Percentiles rank a stretch among this genome's conserved stretches.
These are phyloP conservation scores for Dromococcyx pavoninus DNA, from an alignment of 2,797 vertebrate genomes.

Conservation along the genomic window DNA sequence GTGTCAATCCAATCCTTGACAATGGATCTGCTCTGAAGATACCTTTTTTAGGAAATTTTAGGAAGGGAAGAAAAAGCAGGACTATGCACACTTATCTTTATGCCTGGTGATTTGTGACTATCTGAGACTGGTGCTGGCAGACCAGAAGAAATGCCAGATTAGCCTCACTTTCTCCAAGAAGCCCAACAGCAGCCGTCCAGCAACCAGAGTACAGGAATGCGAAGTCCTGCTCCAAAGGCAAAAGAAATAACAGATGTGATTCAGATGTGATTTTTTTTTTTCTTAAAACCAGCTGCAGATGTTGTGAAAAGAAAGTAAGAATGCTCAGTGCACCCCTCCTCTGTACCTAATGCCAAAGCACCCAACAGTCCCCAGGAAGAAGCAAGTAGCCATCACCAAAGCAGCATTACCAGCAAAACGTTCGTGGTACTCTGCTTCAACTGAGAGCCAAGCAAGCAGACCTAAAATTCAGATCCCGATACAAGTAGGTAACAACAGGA, in stretches of 20 bases:
- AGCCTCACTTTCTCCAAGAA: background rate
- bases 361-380: background rate
- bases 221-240: conserved; percentile 16
- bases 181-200: background rate
- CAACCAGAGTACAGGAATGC: background rate
- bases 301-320: background rate
- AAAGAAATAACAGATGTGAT: background rate
- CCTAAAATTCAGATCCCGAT: background rate
- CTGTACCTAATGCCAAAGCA: background rate
- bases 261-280: background rate
- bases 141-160: conserved; percentile 20
- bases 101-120: background rate
- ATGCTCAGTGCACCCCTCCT: background rate
- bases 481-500: background rate
- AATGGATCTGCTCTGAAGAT: background rate
- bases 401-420: background rate
- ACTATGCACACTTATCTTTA: background rate
- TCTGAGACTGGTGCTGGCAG: background rate
- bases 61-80: background rate
- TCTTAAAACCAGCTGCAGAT: conserved; percentile 13
- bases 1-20: background rate
- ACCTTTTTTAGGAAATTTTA: background rate
- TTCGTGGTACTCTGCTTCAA: background rate
- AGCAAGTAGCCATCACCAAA: background rate
- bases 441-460: background rate